Base-by-base conservation (phyloP, 1,140 invertebrate species). In the Drosophila bipectinata region DNA sequence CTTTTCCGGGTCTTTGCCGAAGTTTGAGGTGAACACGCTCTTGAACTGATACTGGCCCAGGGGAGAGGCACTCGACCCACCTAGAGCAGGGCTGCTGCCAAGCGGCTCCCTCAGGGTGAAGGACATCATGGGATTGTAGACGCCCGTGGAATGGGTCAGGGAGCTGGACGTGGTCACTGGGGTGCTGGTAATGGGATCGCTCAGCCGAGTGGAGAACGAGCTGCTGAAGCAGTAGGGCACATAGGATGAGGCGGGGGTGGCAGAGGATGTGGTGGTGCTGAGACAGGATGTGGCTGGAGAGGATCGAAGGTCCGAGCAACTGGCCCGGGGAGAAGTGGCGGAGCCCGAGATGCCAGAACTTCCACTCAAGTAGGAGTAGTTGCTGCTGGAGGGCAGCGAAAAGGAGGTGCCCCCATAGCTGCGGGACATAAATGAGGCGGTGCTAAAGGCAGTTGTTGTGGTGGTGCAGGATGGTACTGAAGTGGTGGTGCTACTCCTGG, bases 121-220 rank as follows among this genome's bases (percentile, higher is more conserved):
- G 12, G 83, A 74, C 83, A 88, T 88, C 79, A 88, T 89, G 57
- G 83, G 83, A 77, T 88, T 88, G 49, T 88, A 88, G 6, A 88
- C 83, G 4, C 83, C 83, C 14, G 83, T 88, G 48, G 75, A 72
- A 15, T 83, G 79, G 30, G 80, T 77, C 14, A 72, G 64, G 1
- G 59, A 37, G 44, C 57, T 66, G 21, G 78, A 61, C 14, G 41
- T 63, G 9, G 32, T 77, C n/a, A 72, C 51, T 0, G 58, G 45
- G 41, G 52, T 58, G 39, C 62, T 79, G 37, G 62, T 30, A 18
- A 60, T 60, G 14, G 79, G 58, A 10, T 80, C 77, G 32, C 34
- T 69, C 1, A 67, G 18, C 4, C 78, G 74, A 58, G 58, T 68
- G 9, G 60, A 44, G 6, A 85, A 81, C 21, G 77, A 69, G 45